phyloP scores from a whole-genome alignment of 2,888 invertebrate species.

The Ferrisia virgata region DNA sequence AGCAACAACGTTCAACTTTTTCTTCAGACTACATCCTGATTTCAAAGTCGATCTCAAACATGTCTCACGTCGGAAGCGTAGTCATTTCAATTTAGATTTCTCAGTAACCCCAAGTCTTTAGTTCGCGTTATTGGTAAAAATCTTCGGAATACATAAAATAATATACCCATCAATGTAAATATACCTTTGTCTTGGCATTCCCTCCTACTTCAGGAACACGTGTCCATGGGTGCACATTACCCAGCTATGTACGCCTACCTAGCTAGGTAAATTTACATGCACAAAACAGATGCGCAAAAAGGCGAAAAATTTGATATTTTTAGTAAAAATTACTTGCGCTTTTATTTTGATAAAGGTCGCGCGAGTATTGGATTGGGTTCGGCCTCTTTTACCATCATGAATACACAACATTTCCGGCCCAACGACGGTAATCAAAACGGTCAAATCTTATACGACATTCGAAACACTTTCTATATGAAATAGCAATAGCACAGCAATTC shows the following conservation, averaged over 20 bases:
- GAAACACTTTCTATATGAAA: not conserved
- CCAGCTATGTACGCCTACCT: no score
- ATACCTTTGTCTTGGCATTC: not conserved
- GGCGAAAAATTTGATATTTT: constrained; percentile 8
- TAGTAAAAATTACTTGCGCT: not conserved
- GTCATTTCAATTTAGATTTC: no score
- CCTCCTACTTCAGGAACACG: not conserved
- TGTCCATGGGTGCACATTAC: not conserved
- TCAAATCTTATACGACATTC: not conserved
- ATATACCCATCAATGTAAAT: no score
- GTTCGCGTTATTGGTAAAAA: no score
- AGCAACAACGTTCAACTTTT: no score
- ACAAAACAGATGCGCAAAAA: no score
- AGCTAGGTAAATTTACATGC: not conserved
- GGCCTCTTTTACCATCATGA: constrained; percentile 10
- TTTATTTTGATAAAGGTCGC: not conserved
- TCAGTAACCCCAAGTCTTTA: no score
- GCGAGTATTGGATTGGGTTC: not conserved
- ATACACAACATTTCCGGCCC: constrained; percentile 17
- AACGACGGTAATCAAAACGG: not conserved
- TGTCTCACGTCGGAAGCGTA: no score
- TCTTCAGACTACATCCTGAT: no score
- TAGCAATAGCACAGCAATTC: not conserved
- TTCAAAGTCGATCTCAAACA: no score
- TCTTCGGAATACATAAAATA: no score